Evolutionary conservation across 2,113 vertebrate genomes (phyloP).

Genomic region (Illadopsis cleaveri): DNA sequence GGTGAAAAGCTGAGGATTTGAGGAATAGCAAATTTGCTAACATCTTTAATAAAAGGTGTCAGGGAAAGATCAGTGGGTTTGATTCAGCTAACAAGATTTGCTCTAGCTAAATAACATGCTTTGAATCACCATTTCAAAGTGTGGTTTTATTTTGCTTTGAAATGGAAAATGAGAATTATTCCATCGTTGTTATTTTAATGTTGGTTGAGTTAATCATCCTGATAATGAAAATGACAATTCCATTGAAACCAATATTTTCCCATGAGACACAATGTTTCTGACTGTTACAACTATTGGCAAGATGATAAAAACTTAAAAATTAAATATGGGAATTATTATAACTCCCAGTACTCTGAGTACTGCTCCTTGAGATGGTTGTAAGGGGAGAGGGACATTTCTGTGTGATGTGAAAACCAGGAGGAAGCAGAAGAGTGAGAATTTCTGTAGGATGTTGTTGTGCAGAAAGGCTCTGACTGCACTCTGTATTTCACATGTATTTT

Average conservation of each 20-base stretch:
- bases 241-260: background rate
- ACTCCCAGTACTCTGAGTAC: background rate
- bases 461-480: background rate
- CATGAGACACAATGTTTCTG: background rate
- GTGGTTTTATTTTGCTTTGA: background rate
- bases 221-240: slow-evolving; percentile 16
- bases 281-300: background rate
- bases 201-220: slow-evolving; percentile 1
- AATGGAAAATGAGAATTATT: background rate
- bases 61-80: background rate
- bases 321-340: background rate
- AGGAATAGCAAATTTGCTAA: background rate
- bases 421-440: slow-evolving; percentile 52
- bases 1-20: background rate
- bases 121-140: slow-evolving; percentile 46
- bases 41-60: background rate
- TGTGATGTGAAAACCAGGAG: background rate
- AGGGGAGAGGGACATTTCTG: background rate
- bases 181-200: background rate
- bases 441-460: slow-evolving; percentile 12
- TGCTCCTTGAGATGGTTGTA: background rate
- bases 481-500: background rate
- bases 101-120: background rate
- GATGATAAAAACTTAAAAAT: background rate
- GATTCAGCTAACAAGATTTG: background rate